phyloP scores from a whole-genome alignment of 2,797 vertebrate genomes.

The Ctenochaetus hawaiiensis region DNA sequence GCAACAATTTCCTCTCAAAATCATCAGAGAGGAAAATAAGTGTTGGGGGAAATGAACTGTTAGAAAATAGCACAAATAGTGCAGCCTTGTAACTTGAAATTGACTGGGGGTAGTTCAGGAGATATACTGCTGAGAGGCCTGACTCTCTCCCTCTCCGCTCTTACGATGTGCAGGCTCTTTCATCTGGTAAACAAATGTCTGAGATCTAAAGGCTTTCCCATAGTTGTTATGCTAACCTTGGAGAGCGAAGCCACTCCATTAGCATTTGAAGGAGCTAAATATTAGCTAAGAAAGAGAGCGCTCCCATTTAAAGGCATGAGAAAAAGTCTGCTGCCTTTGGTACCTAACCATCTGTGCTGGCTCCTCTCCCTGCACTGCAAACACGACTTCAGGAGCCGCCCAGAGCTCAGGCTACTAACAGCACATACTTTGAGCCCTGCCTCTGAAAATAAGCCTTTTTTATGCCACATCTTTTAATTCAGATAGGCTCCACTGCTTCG shows the following conservation, averaged over 20 bases:
- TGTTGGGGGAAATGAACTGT: conserved; percentile 65
- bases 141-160: conserved; percentile 80
- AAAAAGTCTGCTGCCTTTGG: conserved; percentile 92
- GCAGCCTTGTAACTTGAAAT: conserved; percentile 90
- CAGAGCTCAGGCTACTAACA: conserved; percentile 48
- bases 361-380: conserved; percentile 86
- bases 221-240: conserved; percentile 99
- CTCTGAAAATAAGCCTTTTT: conserved; percentile 74
- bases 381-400: conserved; percentile 74
- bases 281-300: conserved; percentile 97
- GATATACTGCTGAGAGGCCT: conserved; percentile 80
- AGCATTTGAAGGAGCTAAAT: conserved; percentile 99
- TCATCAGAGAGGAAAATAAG: conserved; percentile 66
- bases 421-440: conserved; percentile 62
- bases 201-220: conserved; percentile 98
- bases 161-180: conserved; percentile 89
- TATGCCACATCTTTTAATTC: conserved; percentile 69
- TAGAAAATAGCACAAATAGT: conserved; percentile 84
- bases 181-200: conserved; percentile 97
- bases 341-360: conserved; percentile 94
- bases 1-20: conserved; percentile 57
- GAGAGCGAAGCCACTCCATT: conserved; percentile 95
- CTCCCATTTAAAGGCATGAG: conserved; percentile 96
- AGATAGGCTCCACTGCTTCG: conserved; percentile 60
- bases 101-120: conserved; percentile 89